Evolutionary conservation across 2,888 invertebrate genomes (phyloP).

Genomic region (Dendrolimus pini): DNA sequence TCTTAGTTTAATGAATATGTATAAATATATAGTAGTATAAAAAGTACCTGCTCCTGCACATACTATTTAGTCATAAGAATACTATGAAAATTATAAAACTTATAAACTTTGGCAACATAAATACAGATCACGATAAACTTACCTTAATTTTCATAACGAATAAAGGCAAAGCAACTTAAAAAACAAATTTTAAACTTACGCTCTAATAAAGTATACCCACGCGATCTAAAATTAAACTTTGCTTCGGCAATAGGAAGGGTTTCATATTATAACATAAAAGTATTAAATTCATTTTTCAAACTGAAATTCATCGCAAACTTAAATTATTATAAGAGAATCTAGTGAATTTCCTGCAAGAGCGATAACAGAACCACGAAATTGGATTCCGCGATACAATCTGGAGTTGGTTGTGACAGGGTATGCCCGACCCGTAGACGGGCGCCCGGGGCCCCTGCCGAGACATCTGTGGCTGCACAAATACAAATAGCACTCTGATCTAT

Average conservation of each 20-base stretch:
- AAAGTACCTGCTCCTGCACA: too few relatives aligned
- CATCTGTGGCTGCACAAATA: conserved; percentile 3
- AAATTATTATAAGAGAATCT: conserved; percentile 48
- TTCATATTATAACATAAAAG: background rate
- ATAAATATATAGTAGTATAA: too few relatives aligned
- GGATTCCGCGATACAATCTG: conserved; percentile 73
- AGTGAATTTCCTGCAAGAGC: conserved; percentile 56
- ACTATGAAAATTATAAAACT: too few relatives aligned
- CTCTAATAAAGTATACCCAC: background rate
- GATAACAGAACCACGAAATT: conserved; percentile 75
- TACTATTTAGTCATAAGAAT: too few relatives aligned
- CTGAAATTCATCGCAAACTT: conserved; percentile 28
- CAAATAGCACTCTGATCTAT: conserved; percentile 10
- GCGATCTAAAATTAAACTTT: background rate
- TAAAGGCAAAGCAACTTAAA: too few relatives aligned
- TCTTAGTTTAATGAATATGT: too few relatives aligned
- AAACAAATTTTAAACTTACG: too few relatives aligned
- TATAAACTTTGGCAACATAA: too few relatives aligned
- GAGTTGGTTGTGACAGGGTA: conserved; percentile 54
- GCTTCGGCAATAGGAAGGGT: background rate
- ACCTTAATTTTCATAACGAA: too few relatives aligned
- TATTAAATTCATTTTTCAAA: conserved; percentile 38
- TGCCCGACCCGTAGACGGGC: conserved; percentile 29
- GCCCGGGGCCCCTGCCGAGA: conserved; percentile 17
- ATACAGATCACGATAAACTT: too few relatives aligned